Percentiles rank a stretch among this genome's conserved stretches.
These are phyloP conservation scores for Grus americana DNA, from an alignment of 2,113 vertebrate species.

Conservation along the genomic window DNA sequence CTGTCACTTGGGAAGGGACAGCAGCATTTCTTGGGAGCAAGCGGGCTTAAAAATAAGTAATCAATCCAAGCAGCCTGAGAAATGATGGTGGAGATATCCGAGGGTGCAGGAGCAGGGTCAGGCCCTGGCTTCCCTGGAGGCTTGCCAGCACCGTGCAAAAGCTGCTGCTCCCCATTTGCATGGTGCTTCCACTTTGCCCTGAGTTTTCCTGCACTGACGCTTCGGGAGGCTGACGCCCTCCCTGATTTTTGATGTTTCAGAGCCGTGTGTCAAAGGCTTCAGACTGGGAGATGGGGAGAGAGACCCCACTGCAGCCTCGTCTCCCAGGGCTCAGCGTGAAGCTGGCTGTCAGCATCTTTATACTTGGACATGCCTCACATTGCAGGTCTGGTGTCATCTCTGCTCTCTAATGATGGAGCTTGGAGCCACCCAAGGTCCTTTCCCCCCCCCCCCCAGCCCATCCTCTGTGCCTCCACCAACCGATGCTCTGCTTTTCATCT, in stretches of 20 bases:
- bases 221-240: not conserved
- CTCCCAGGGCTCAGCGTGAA: rapidly evolving
- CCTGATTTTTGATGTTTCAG: not conserved
- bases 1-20: rapidly evolving
- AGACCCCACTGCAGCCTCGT: not conserved
- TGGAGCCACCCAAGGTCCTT: not conserved
- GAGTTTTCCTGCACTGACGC: rapidly evolving
- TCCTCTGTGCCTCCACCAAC: not conserved
- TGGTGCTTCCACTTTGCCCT: rapidly evolving
- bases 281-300: not conserved
- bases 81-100: not conserved
- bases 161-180: not conserved
- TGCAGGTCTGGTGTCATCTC: not conserved
- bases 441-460: not conserved
- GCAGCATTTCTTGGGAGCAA: not conserved
- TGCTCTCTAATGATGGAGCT: not conserved
- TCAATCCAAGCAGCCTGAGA: not conserved
- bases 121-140: not conserved
- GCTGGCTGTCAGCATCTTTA: not conserved
- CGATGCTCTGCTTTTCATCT: not conserved
- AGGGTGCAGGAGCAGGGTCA: not conserved
- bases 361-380: rapidly evolving
- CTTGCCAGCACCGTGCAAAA: not conserved
- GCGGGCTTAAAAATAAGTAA: not conserved
- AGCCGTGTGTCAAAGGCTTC: not conserved